Conservation (phyloP, 1,140 invertebrate genomes). For the Chironomus striatipennis region DNA sequence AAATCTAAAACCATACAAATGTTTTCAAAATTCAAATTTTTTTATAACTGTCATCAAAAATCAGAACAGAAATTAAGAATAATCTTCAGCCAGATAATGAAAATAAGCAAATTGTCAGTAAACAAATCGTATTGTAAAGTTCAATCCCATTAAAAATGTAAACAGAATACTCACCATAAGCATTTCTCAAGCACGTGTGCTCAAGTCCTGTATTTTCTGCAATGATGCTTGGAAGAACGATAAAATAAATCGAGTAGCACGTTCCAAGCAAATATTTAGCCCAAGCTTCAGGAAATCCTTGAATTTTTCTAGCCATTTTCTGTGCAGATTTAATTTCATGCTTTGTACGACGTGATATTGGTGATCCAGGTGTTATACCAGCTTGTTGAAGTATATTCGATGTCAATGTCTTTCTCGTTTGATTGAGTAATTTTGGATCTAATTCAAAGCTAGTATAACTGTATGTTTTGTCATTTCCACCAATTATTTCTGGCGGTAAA, state of each 20-base stretch:
- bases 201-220: conserved; percentile 52
- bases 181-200: conserved; percentile 67
- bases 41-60: no score
- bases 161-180: conserved; percentile 49
- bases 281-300: conserved; percentile 73
- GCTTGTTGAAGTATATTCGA: conserved; percentile 41
- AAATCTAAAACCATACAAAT: no score
- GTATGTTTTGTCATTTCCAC: conserved; percentile 38
- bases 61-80: no score
- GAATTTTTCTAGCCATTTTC: conserved; percentile 72
- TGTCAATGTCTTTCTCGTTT: conserved; percentile 37
- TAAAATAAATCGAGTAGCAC: conserved; percentile 95
- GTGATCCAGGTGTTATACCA: conserved; percentile 63
- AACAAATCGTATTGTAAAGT: no score
- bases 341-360: conserved; percentile 85
- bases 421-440: conserved; percentile 42
- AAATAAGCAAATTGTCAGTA: no score
- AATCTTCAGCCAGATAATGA: no score
- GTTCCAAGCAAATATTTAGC: conserved; percentile 81
- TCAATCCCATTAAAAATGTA: no score
- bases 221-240: conserved; percentile 78
- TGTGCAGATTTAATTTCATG: conserved; percentile 90
- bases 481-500: conserved; percentile 71
- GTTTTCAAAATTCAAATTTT: no score
- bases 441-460: conserved; percentile 47